phyloP scores from a whole-genome alignment of 2,113 vertebrate species.

The Myotis lucifugus region DNA sequence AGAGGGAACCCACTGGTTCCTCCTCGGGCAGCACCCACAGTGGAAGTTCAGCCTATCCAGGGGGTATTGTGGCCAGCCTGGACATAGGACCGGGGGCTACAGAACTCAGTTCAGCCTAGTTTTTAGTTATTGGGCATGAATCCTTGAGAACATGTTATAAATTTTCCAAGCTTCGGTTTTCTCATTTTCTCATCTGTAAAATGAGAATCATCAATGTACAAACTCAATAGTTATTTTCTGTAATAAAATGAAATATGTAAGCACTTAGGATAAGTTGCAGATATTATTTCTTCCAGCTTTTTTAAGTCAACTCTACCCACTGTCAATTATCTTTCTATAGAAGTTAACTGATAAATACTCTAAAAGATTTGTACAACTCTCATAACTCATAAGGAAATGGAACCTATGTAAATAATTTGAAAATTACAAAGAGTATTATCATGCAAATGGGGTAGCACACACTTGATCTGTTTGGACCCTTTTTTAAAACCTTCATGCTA shows the following conservation, averaged over 20 bases:
- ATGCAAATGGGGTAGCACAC: background rate
- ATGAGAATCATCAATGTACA: background rate
- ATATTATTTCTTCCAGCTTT: background rate
- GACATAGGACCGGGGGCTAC: background rate
- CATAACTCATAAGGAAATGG: background rate
- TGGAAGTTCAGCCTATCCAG: background rate
- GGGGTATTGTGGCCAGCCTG: too few relatives aligned
- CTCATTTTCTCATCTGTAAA: background rate
- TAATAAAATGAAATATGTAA: constrained; percentile 7
- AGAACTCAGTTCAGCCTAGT: background rate
- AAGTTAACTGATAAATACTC: background rate
- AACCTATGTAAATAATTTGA: background rate
- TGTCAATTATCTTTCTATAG: background rate
- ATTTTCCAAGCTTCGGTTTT: background rate
- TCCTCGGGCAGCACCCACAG: background rate
- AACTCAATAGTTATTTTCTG: background rate
- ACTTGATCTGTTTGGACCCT: background rate
- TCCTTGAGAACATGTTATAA: background rate
- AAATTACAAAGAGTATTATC: background rate
- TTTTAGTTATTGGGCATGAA: background rate
- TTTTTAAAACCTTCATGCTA: background rate
- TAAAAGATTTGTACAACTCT: background rate
- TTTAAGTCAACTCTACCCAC: background rate
- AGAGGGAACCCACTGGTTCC: background rate
- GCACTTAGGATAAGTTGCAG: background rate